Evolutionary conservation across 1,140 invertebrate species (phyloP), one percentile per base, ranked within the genome.

Genomic region (Tetragonula clypearis): DNA sequence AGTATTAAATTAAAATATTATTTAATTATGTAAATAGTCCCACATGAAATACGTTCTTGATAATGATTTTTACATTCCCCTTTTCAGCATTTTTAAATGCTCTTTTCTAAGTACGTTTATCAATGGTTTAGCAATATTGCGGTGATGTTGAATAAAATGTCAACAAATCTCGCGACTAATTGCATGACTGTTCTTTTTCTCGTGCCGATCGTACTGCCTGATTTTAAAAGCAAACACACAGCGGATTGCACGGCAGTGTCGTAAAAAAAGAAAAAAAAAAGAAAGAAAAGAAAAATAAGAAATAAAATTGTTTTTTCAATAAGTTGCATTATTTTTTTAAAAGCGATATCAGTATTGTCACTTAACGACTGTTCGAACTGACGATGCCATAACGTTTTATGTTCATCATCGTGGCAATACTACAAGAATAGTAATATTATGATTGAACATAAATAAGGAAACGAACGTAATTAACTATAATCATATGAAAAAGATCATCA

Each of bases 281-380:
- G 1, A 30, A 30, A 30, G 1, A 30, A 30, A 30, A 30, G 1
- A 30, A 76, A 23, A 72, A 82, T n/a, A 84, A 41, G 23, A 30
- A 82, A 82, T 82, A 82, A 83, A 78, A 49, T 76, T 58, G 55
- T 78, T 77, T 60, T 30, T 60, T 69, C 21, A 35, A 78, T 66
- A 49, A 49, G 9, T 66, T 83, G 26, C 26, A 35, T 60, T 56
- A 35, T 76, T 82, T 73, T 56, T 56, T 56, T 23, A 23, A 62
- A 62, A 56, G 41, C 21, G 26, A 11, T 66, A 9, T 56, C 49
- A 62, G 66, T 68, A 55, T 82, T 62, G 8, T n/a, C n/a, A n/a
- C 41, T 30, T 15, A 62, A 65, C 21, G 35, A 55, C 19, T 66
- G 66, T 23, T 75, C 41, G 58, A 74, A 75, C 75, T 41, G 49